These are phyloP conservation scores for Leptinotarsa tumamoca DNA, from an alignment of 2,888 invertebrate genomes.

Conservation along the genomic window DNA sequence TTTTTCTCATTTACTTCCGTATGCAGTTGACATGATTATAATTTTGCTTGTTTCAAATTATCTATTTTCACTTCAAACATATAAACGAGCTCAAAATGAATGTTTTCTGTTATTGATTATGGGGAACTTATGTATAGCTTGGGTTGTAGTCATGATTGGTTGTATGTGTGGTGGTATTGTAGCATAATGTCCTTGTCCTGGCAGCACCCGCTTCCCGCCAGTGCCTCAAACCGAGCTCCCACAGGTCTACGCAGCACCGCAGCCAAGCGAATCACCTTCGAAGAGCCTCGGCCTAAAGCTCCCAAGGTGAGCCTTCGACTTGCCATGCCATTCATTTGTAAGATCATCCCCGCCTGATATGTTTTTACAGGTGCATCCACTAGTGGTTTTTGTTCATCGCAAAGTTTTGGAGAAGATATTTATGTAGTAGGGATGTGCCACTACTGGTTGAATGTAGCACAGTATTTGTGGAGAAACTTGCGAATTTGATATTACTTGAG, in stretches of 20 bases:
- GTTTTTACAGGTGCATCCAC: neutral
- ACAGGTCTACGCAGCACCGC: conserved; percentile 64
- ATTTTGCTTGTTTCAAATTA: neutral
- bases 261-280: conserved; percentile 69
- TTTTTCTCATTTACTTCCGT: too few species aligned
- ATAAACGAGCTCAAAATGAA: conserved; percentile 13
- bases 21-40: too few species aligned
- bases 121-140: conserved; percentile 58
- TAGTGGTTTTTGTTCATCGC: conserved; percentile 3
- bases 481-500: too few species aligned
- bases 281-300: conserved; percentile 56
- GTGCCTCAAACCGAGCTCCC: conserved; percentile 60
- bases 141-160: conserved; percentile 55
- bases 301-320: conserved; percentile 64
- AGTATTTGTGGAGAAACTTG: too few species aligned
- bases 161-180: conserved; percentile 61
- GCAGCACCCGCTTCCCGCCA: conserved; percentile 63
- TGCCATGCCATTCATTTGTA: conserved; percentile 27
- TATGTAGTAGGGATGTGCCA: neutral
- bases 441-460: neutral
- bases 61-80: neutral
- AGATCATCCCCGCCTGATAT: neutral
- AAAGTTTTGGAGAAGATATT: neutral
- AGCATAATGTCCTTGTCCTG: conserved; percentile 64
- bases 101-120: conserved; percentile 43